phyloP scores from a whole-genome alignment of 2,113 vertebrate genomes.

The Pelvicachromis taeniatus region DNA sequence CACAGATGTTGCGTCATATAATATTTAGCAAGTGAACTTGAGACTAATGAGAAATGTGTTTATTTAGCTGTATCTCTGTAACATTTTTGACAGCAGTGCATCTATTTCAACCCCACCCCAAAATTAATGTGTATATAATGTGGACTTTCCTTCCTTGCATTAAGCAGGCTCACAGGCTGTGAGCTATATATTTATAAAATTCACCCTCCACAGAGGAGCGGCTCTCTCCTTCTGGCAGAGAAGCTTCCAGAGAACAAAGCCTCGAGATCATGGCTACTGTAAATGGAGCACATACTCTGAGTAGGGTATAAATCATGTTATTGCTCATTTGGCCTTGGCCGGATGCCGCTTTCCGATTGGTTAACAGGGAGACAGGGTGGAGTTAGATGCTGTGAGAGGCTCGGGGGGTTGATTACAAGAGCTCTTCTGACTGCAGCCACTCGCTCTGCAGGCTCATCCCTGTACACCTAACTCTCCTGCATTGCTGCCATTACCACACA shows the following conservation, averaged over 20 bases:
- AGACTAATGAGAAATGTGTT: constrained; percentile 4
- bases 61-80: not conserved
- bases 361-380: constrained; percentile 33
- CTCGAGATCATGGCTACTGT: constrained; percentile 21
- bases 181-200: not conserved
- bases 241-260: constrained; percentile 48
- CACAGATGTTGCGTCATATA: constrained; percentile 42
- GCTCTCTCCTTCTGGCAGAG: not conserved
- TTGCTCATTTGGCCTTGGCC: constrained; percentile 33
- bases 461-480: not conserved
- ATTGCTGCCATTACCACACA: not conserved
- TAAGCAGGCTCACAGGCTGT: not conserved
- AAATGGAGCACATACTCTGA: constrained; percentile 37
- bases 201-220: not conserved
- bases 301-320: constrained; percentile 52
- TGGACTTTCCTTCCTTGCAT: not conserved
- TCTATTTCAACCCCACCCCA: not conserved
- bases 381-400: constrained; percentile 23
- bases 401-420: constrained; percentile 8
- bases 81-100: not conserved
- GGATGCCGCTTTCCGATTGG: constrained; percentile 20
- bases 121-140: not conserved
- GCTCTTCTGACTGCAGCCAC: constrained; percentile 21
- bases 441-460: constrained; percentile 1
- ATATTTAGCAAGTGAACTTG: constrained; percentile 20